Base-by-base conservation (phyloP, 1,140 invertebrate genomes). In the Zelostemma sp. region DNA sequence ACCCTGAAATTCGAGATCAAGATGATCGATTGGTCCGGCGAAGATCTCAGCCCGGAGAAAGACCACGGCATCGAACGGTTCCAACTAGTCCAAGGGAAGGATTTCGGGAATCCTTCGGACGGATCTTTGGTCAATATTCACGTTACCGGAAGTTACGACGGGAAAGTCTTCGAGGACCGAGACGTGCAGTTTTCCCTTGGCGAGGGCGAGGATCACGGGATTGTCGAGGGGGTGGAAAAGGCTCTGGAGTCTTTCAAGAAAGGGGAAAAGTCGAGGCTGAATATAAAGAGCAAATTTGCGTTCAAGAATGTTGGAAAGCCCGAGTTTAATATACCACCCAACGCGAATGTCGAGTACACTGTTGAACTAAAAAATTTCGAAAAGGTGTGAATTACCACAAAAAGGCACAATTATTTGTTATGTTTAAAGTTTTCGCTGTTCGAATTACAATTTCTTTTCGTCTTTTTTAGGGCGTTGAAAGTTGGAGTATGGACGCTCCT, bases 1-100 rank as follows among this genome's bases (percentile, higher is more conserved):
- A 97, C 95, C 1, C 85, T 99, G 1, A 89, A 95, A 65, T 96
- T 98, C 90, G 95, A 98, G 93, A 86, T 95, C 57, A 95, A 97
- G 86, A 89, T 97, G 80, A 86, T 96, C 21, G 88, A 90, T 61
- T 97, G 94, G 93, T 85, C 88, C 75, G 90, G 91, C 46, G 95
- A 97, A 87, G 97, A 99, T 87, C 72, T 98, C 6, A 94, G 93
- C 71, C 89, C 91, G 1, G 88, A 90, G 40, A 92, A 93, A 78
- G 94, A 97, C 86, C 92, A 91, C 60, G 91, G 93, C 17, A 95
- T 99, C 69, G 86, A 93, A 19, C 91, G 92, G 57, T 87, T 89
- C 56, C 89, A 91, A 75, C 82, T 97, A 11, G 85, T 80, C 21
- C 80, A 88, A 49, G 96, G 97, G 41, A 88, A 89, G 58, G 91